Evolutionary conservation across 2,797 vertebrate species (phyloP), one percentile per base, ranked within the genome.

Genomic region (Falco rusticolus): DNA sequence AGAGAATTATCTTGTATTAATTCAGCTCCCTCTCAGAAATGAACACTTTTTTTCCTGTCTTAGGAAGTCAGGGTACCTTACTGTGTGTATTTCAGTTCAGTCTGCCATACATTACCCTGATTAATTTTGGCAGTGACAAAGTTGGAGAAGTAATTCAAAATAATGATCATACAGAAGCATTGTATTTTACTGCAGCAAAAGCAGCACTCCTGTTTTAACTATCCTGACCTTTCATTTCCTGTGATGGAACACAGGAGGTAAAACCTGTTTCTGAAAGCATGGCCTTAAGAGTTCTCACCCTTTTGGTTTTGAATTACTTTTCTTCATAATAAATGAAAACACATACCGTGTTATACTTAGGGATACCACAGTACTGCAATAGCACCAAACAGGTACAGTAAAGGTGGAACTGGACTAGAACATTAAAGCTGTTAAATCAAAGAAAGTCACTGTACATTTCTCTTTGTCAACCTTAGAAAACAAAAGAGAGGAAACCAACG

Each of bases 41-140:
- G 2, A 86, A 68, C 5, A 1, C 0, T 2, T 21, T 34, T 68
- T 68, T 19, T 4, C 16, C 39, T 59, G 31, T 34, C 33, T 75
- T 19, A 56, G 33, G 61, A 87, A 86, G 39, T 43, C 63, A 65
- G 47, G 25, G 66, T 41, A 75, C 39, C 43, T 76, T 37, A 60
- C 2, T 53, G 21, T 34, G 48, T 54, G 28, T 39, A 48, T 78
- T 93, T 90, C 66, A 63, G 45, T 87, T 93, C 51, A 82, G 45
- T 94, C 65, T 82, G 89, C 34, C 59, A 48, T 51, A 65, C 34
- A 14, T 68, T 50, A 82, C 18, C 57, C 20, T 76, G 74, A 94
- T 66, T 74, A 53, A 94, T 77, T 96, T 34, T 82, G 83, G 83
- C 80, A 94, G 77, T 54, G 80, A 78, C 69, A 82, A 93, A 90